Conservation (phyloP, 2,113 vertebrate species). For the Lichenostomus cassidix region DNA sequence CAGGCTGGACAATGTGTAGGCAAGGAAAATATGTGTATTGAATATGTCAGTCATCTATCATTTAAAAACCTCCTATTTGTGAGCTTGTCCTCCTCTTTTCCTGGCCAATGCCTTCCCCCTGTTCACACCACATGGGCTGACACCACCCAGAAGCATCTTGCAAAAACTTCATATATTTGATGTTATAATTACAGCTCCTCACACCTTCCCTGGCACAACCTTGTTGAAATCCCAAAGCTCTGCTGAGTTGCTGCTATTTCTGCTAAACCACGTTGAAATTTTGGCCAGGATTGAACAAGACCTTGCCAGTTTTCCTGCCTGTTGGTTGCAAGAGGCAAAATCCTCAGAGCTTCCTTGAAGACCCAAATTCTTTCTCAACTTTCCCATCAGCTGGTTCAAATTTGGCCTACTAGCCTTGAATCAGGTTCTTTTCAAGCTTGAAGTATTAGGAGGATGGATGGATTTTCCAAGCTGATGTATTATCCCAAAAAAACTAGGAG, state of each 20-base stretch:
- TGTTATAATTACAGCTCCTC: not conserved
- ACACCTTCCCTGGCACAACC: not conserved
- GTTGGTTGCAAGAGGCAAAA: not conserved
- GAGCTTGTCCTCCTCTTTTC: not conserved
- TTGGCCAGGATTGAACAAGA: not conserved
- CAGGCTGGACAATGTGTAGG: not conserved
- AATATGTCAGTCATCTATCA: not conserved
- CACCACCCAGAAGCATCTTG: not conserved
- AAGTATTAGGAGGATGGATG: not conserved
- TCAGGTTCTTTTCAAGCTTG: not conserved
- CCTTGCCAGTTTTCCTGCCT: not conserved
- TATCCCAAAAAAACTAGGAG: accelerated
- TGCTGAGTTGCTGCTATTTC: not conserved
- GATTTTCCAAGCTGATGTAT: not conserved
- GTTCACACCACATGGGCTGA: not conserved
- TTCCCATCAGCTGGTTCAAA: not conserved
- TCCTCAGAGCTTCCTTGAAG: not conserved
- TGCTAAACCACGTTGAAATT: not conserved
- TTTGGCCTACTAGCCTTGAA: not conserved
- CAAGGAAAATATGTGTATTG: not conserved
- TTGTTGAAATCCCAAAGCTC: not conserved
- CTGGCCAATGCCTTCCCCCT: not conserved
- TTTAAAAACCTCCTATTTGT: not conserved
- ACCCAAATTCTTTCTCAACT: not conserved
- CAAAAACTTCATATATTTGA: not conserved